Percentiles rank a stretch among this genome's conserved stretches.
Evolutionary conservation across 2,113 vertebrate species (phyloP).

Genomic region (Rhizomys pruinosus): DNA sequence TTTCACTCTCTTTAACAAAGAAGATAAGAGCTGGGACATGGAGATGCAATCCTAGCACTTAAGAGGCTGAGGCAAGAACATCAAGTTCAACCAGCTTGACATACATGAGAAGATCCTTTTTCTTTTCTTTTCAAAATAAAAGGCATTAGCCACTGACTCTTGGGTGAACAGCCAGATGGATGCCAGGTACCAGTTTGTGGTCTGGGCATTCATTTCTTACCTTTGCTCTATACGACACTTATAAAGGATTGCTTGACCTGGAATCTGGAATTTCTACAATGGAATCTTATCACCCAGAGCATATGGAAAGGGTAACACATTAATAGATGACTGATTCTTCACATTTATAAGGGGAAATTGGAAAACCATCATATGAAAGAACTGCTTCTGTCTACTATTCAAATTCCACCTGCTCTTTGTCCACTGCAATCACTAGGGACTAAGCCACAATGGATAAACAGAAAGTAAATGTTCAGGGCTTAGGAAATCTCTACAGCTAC

Average conservation of each 20-base stretch:
- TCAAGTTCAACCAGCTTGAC: not conserved
- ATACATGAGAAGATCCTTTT: too few species aligned
- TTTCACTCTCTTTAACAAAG: slow-evolving; percentile 10
- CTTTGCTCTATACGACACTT: not conserved
- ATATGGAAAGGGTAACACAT: not conserved
- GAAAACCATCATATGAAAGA: slow-evolving; percentile 22
- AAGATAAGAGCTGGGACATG: not conserved
- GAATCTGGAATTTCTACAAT: not conserved
- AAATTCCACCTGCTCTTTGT: slow-evolving; percentile 31
- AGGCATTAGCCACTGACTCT: not conserved
- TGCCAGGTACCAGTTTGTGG: not conserved
- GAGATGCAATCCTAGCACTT: not conserved
- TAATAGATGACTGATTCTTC: not conserved
- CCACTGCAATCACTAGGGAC: not conserved
- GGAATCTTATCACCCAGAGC: not conserved
- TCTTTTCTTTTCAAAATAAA: not conserved
- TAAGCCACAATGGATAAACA: not conserved
- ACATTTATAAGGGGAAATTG: not conserved
- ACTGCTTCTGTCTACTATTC: not conserved
- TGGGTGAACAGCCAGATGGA: not conserved
- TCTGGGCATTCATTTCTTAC: too few species aligned
- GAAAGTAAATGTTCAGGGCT: slow-evolving; percentile 10
- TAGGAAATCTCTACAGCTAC: not conserved
- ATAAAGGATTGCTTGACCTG: not conserved
- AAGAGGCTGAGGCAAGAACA: not conserved